Conservation (phyloP, 2,113 vertebrate species). For the Ameiurus melas region DNA sequence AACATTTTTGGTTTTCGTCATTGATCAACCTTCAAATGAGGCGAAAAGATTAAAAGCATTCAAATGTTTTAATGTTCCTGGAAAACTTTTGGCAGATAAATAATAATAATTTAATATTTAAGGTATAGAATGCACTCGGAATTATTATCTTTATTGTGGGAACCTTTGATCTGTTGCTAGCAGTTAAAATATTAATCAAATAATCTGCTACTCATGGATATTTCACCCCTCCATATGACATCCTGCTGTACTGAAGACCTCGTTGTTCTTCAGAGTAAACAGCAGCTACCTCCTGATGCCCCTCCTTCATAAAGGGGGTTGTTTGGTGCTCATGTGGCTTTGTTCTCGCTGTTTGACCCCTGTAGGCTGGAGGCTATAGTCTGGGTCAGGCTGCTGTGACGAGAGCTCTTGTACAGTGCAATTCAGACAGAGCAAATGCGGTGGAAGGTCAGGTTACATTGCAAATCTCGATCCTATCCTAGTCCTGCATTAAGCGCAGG, state of each 20-base stretch:
- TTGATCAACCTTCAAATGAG: background rate
- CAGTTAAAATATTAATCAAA: background rate
- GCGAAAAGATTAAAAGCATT: background rate
- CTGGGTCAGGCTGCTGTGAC: constrained; percentile 25
- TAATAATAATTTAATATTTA: background rate
- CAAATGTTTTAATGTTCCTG: background rate
- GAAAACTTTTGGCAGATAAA: background rate
- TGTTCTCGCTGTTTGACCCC: constrained; percentile 39
- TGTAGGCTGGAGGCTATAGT: constrained; percentile 1
- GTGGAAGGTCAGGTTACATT: background rate
- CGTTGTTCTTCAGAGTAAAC: constrained; percentile 26
- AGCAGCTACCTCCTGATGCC: constrained; percentile 26
- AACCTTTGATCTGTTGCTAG: background rate
- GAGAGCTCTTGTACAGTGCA: background rate
- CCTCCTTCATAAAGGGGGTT: constrained; percentile 6
- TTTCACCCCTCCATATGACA: background rate
- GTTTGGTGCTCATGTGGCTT: constrained; percentile 11
- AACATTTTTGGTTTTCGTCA: background rate
- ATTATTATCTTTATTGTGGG: background rate
- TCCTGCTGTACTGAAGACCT: constrained; percentile 13
- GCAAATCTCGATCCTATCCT: background rate
- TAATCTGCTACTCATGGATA: background rate
- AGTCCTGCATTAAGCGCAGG: background rate
- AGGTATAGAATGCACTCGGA: background rate
- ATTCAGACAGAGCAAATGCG: background rate